Base-by-base conservation (phyloP, 2,797 vertebrate species). In the Acridotheres tristis region DNA sequence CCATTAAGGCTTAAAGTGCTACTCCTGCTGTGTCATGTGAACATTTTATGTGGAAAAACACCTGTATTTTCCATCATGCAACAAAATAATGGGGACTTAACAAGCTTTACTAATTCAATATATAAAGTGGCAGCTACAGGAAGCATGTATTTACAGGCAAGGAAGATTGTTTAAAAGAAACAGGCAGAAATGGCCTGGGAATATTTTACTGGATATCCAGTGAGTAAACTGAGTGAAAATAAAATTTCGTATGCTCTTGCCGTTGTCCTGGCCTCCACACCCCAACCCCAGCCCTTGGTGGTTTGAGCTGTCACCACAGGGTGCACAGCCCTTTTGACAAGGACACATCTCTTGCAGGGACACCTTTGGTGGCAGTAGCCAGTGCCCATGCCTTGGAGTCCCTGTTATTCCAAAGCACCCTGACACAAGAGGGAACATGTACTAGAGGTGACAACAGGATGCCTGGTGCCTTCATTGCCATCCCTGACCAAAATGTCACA, bases 11-110 rank as follows among this genome's bases (percentile, higher is more conserved):
- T 92, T 95, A 93, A 78, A 92, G 79, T 91, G 84, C 55, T 72
- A 26, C 51, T 94, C 88, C 91, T 77, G 61, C 91, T 94, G 95
- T 79, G 81, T 65, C 29, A 54, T 89, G 71, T 71, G 50, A 94
- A 57, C 90, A 94, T 73, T 84, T 85, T 74, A 86, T 85, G 75
- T 48, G 50, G 87, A 88, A 96, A 93, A 95, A 29, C 87, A 94
- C 93, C 92, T 95, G 90, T 85, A 77, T 75, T 94, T 65, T 92
- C 78, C n/a, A 42, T 14, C 81, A 72, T 51, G 65, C 47, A 88
- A 85, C 78, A 91, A 90, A 90, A 89, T 93, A 95, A 94, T 74
- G 30, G 36, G 69, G 16, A 16, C 15, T 89, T 93, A 89, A 85
- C 77, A 89, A 95, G 81, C 34, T 85, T 68, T 76, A 53, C 63